phyloP scores from a whole-genome alignment of 2,113 vertebrate species.

The Lophotis ruficrista region DNA sequence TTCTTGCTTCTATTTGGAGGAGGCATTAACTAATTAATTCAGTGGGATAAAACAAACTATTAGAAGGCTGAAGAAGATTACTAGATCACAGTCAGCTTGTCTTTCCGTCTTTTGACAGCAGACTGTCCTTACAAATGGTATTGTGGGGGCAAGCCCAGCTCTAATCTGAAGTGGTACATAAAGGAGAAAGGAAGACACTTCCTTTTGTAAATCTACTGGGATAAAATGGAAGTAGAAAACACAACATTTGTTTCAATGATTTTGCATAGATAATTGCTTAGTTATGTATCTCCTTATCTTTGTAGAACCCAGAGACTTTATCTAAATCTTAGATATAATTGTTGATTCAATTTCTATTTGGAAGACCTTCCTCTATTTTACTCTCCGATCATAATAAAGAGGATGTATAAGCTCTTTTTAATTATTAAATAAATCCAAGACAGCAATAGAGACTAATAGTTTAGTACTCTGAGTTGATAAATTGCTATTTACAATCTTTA shows the following conservation, averaged over 20 bases:
- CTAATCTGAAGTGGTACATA: background rate
- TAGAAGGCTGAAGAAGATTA: background rate
- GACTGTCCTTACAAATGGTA: background rate
- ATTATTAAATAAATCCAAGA: slow-evolving; percentile 19
- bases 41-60: background rate
- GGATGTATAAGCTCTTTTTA: background rate
- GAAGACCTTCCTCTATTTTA: background rate
- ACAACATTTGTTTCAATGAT: background rate
- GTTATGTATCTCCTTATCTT: background rate
- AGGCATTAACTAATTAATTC: background rate
- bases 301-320: background rate
- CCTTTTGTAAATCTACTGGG: background rate
- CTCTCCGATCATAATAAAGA: background rate
- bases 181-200: background rate
- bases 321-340: background rate
- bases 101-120: background rate
- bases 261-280: background rate
- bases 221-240: background rate
- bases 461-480: background rate
- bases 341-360: background rate
- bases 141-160: background rate
- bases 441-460: background rate
- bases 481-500: background rate
- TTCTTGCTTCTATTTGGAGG: background rate
- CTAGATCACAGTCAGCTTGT: background rate